These are phyloP conservation scores for Hirudo medicinalis DNA, from an alignment of 1,140 invertebrate genomes.

Conservation along the genomic window DNA sequence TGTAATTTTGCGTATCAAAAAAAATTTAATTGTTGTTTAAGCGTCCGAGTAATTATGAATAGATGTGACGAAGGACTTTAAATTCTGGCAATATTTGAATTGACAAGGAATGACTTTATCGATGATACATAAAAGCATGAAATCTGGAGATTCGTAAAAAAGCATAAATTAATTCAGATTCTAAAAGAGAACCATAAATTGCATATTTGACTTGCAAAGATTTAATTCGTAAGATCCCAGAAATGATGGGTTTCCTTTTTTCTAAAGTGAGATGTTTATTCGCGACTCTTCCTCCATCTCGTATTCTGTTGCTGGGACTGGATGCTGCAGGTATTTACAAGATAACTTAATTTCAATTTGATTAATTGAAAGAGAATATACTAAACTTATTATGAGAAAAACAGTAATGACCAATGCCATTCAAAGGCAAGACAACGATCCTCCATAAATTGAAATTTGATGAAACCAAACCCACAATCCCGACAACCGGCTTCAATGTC, in stretches of 20 bases:
- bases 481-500: slow-evolving; percentile 39
- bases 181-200: no score
- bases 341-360: no score
- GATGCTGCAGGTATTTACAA: slow-evolving; percentile 34
- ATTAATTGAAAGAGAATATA: not conserved
- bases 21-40: no score
- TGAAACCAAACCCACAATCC: slow-evolving; percentile 36
- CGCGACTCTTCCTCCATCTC: slow-evolving; percentile 25
- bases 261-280: slow-evolving; percentile 29
- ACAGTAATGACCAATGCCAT: not conserved
- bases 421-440: slow-evolving; percentile 56
- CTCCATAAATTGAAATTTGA: slow-evolving; percentile 98
- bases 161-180: no score
- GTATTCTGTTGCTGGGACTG: slow-evolving; percentile 37
- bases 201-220: no score
- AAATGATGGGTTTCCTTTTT: slow-evolving; percentile 33
- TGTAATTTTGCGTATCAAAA: no score
- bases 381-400: not conserved
- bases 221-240: not conserved
- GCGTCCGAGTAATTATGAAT: no score
- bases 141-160: not conserved
- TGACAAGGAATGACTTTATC: no score
- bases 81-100: no score
- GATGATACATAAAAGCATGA: no score
- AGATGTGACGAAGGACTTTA: no score